Evolutionary conservation across 2,888 invertebrate genomes (phyloP), one percentile per base, ranked within the genome.

Genomic region (Sphaeridia pumilis): DNA sequence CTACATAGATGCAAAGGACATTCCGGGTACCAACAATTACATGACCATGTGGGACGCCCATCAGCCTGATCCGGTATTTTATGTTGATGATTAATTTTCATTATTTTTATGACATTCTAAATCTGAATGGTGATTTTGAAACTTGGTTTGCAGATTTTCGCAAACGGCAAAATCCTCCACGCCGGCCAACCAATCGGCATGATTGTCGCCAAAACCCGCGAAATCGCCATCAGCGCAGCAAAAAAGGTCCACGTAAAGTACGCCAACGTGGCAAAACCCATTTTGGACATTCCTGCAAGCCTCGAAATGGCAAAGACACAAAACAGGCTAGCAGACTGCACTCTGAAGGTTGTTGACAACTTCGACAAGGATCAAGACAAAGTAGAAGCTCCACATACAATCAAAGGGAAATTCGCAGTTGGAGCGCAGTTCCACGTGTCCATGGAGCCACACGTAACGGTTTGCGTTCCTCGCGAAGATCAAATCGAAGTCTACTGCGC

Each of bases 341-440:
- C 22, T 1, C 12, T 20, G 2, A 44, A 44, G 21, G 35, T 44
- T n/a, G 10, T 38, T 14, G 20, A 38, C 17, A 38, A 38, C 20
- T 38, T 14, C 17, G 17, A 5, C 5, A 20, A 38, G 5, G 17
- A 38, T 7, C 5, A 5, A 5, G 20, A 36, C 1, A 3, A 36
- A 25, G 47, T n/a, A 7, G 50, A 27, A 10, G 47, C 45, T 28
- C 46, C 53, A 2, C 54, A 72, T 55, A 71, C 73, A 3, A 65
- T 80, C 3, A 72, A 72, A 36, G 85, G 84, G 0, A 72, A 66
- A 36, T 64, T 71, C 17, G 57, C 64, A 20, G 65, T 68, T 59
- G 80, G 78, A 7, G 67, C 75, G 10, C 86, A 87, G 67, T 83
- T 81, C 67, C 85, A 86, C 67, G 83, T 78, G 64, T 77, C 79